Evolutionary conservation across 2,113 vertebrate species (phyloP).

Genomic region (Mungos mungo): DNA sequence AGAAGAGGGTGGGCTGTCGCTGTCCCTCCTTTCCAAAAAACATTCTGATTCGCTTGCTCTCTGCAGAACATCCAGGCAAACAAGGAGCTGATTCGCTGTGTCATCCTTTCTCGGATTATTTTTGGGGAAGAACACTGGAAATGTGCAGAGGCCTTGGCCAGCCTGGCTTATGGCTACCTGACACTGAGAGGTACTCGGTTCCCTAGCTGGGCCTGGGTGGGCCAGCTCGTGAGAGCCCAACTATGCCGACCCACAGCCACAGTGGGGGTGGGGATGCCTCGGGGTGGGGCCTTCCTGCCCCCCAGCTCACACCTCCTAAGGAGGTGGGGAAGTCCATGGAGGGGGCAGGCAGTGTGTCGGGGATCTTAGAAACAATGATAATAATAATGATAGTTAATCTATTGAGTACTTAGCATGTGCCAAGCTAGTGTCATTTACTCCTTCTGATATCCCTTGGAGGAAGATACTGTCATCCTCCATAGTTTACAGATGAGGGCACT

Average conservation of each 20-base stretch:
- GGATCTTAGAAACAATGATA: not conserved
- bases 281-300: too few species aligned
- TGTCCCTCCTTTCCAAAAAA: not conserved
- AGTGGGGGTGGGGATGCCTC: not conserved
- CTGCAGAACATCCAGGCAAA: slow-evolving; percentile 71
- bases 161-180: slow-evolving; percentile 78
- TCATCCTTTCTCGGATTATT: slow-evolving; percentile 74
- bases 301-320: not conserved
- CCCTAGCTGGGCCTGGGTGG: not conserved
- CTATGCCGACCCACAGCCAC: not conserved
- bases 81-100: slow-evolving; percentile 75
- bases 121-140: slow-evolving; percentile 80
- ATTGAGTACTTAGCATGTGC: not conserved
- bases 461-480: not conserved
- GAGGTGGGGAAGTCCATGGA: not conserved
- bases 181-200: slow-evolving; percentile 72
- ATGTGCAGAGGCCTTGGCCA: slow-evolving; percentile 74
- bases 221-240: not conserved
- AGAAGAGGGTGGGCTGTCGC: not conserved
- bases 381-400: not conserved
- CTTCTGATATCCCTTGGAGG: not conserved
- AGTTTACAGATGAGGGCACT: not conserved
- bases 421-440: not conserved
- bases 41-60: not conserved
- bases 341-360: not conserved